Evolutionary conservation across 2,888 invertebrate genomes (phyloP).

Genomic region (Caenorhabditis sp.): DNA sequence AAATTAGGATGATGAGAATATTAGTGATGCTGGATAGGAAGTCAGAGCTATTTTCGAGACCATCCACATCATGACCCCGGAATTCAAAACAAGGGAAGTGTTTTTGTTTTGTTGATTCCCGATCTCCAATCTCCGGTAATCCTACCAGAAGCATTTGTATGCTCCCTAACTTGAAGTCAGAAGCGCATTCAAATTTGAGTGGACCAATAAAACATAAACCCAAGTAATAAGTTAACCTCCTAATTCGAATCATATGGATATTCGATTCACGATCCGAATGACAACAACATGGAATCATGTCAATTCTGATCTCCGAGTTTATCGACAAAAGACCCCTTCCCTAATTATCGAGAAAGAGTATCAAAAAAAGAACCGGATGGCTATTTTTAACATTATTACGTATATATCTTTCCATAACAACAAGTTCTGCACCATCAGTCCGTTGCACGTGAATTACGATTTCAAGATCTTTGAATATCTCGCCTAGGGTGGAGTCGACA

Average conservation of each 20-base stretch:
- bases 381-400: constrained; percentile 28
- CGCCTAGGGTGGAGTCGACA: neutral
- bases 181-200: neutral
- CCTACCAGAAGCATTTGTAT: neutral
- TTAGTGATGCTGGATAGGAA: no score
- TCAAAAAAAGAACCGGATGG: constrained; percentile 41
- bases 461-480: constrained; percentile 51
- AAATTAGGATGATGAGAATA: neutral
- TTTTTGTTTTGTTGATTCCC: neutral
- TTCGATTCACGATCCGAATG: neutral
- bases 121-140: neutral
- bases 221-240: neutral
- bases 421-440: constrained; percentile 8
- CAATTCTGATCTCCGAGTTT: constrained; percentile 29
- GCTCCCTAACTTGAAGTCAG: neutral
- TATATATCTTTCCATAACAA: constrained; percentile 20
- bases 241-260: neutral
- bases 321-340: neutral
- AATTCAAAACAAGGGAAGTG: neutral
- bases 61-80: neutral
- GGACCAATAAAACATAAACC: neutral
- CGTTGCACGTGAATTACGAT: constrained; percentile 2
- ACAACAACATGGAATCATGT: neutral
- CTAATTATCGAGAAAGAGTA: constrained; percentile 16
- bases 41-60: no score